Evolutionary conservation across 2,797 vertebrate genomes (phyloP), one percentile per base, ranked within the genome.

Genomic region (Halcyon chelicuti): DNA sequence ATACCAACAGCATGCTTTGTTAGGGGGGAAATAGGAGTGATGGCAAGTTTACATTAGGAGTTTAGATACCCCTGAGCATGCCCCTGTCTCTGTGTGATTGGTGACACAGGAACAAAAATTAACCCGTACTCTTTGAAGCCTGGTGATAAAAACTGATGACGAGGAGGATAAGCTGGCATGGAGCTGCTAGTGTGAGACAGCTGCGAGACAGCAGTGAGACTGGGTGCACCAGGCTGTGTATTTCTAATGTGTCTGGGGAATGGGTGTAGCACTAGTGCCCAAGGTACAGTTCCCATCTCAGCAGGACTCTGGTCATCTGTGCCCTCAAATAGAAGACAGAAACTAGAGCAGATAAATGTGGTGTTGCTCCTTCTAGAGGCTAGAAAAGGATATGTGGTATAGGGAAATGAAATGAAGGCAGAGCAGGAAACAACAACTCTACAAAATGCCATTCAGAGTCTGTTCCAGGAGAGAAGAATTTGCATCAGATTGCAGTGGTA

Each of bases 41-140:
- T 22, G 19, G 17, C 21, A 39, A 22, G 10, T 26, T 60, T 2
- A 0, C 49, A 3, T 40, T 16, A 1, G 26, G 35, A 79, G 35
- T 11, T 81, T 21, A 58, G 35, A 9, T 44, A 33, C 6, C 37
- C 12, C 9, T 44, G 25, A 58, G 18, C 20, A 12, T 70, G 39
- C 10, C 4, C 1, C 13, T 61, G 31, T 44, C 21, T 31, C 60
- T 9, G 52, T 29, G 44, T 85, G 62, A 26, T 31, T 54, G 7
- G 21, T 17, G 55, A 39, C 63, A 70, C 10, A 21, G 74, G 42
- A 28, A 61, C 49, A 73, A 82, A 76, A 82, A 70, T 46, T 25
- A 25, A 35, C 20, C 42, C 14, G 28, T 5, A 3, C 5, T 57
- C 57, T 52, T 71, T 74, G 61, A 52, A 90, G 22, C 7, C 31